These are phyloP conservation scores for Oreotrochilus melanogaster DNA, from an alignment of 2,113 vertebrate species.

Conservation along the genomic window DNA sequence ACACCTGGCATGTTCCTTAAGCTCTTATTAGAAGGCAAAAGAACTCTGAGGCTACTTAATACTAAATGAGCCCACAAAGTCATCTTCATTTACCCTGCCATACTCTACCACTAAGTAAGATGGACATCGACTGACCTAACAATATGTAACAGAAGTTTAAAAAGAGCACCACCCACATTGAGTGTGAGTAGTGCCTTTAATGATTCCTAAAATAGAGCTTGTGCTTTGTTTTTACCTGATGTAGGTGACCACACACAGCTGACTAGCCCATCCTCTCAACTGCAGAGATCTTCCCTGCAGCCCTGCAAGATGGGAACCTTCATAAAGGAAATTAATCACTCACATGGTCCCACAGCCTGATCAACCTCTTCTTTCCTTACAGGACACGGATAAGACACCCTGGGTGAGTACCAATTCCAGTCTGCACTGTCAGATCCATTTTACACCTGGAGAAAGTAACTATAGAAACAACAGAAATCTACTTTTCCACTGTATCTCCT, in stretches of 20 bases:
- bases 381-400: not conserved
- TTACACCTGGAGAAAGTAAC: not conserved
- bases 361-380: not conserved
- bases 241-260: not conserved
- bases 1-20: constrained; percentile 24
- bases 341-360: not conserved
- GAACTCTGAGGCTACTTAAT: not conserved
- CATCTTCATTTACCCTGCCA: not conserved
- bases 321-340: not conserved
- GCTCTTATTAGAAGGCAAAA: constrained; percentile 19
- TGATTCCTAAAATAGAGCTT: not conserved
- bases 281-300: not conserved
- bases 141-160: not conserved
- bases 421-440: not conserved
- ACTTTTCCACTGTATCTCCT: not conserved
- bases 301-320: not conserved
- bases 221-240: not conserved
- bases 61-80: constrained; percentile 14
- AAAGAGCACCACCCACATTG: not conserved
- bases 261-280: not conserved
- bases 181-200: not conserved
- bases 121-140: not conserved
- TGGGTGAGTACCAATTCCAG: not conserved
- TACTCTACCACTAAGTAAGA: not conserved
- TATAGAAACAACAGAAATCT: not conserved